Conservation (phyloP, 2,113 vertebrate species). For the Thalassoma bifasciatum region DNA sequence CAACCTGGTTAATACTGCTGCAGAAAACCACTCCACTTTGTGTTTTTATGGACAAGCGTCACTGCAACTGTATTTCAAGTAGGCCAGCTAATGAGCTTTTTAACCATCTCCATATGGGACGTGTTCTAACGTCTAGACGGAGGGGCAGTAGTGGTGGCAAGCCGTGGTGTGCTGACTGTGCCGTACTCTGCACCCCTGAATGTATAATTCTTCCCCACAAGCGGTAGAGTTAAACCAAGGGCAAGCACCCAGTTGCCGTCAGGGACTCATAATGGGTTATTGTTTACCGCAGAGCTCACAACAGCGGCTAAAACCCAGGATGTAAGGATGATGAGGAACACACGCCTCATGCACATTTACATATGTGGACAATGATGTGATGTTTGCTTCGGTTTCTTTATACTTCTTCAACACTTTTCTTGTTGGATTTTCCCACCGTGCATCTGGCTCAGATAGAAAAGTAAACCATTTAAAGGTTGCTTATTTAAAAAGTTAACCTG, state of each 20-base stretch:
- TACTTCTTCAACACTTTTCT: neutral
- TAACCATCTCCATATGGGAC: constrained; percentile 84
- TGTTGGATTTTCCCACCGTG: neutral
- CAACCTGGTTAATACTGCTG: constrained; percentile 75
- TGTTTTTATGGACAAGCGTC: constrained; percentile 85
- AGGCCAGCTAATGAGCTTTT: constrained; percentile 83
- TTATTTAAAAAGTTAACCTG: neutral
- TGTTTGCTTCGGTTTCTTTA: constrained; percentile 18
- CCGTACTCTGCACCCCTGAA: constrained; percentile 69
- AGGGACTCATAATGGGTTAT: constrained; percentile 69
- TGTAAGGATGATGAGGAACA: constrained; percentile 70
- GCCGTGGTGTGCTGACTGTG: constrained; percentile 76
- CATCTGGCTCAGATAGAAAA: too few relatives aligned
- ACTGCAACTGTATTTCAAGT: constrained; percentile 83
- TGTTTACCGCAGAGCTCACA: constrained; percentile 74
- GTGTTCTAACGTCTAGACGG: constrained; percentile 77
- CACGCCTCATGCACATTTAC: constrained; percentile 43
- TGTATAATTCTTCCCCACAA: constrained; percentile 73
- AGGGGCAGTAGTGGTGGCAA: constrained; percentile 76
- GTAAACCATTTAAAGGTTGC: neutral
- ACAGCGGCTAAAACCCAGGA: constrained; percentile 65
- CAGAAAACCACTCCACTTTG: constrained; percentile 74
- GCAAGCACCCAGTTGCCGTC: constrained; percentile 61
- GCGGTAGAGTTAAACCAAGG: constrained; percentile 70
- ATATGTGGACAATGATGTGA: constrained; percentile 39